Evolutionary conservation across 2,888 invertebrate genomes (phyloP).

Genomic region (Ypsolopha sequella): DNA sequence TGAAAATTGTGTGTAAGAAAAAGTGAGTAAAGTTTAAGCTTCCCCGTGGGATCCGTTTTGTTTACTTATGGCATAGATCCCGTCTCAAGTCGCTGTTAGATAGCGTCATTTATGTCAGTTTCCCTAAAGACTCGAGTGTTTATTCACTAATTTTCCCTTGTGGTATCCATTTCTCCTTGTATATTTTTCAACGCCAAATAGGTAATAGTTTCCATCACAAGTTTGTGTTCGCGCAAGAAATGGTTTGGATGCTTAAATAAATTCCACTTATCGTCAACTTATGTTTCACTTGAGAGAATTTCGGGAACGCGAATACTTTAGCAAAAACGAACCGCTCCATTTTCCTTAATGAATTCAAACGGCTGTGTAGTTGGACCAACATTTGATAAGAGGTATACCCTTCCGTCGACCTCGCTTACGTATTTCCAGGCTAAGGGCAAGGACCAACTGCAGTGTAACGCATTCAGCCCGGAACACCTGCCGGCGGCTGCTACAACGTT

Average conservation of each 20-base stretch:
- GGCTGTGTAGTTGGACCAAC: slow-evolving; percentile 4
- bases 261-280: no score
- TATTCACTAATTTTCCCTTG: no score
- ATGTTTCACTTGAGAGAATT: no score
- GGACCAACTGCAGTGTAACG: background rate
- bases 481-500: slow-evolving; percentile 1
- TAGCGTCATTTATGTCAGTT: no score
- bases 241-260: no score
- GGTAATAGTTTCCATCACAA: no score
- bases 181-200: no score
- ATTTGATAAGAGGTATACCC: slow-evolving; percentile 16
- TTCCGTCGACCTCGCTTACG: slow-evolving; percentile 21
- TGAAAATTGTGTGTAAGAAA: background rate
- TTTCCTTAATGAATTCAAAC: slow-evolving; percentile 26
- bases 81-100: no score
- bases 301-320: background rate
- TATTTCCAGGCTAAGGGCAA: slow-evolving; percentile 16
- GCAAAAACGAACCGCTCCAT: background rate
- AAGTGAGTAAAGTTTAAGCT: background rate
- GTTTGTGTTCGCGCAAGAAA: no score
- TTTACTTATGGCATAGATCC: background rate
- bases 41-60: background rate
- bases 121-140: no score
- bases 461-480: slow-evolving; percentile 4
- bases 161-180: no score